Evolutionary conservation across 2,888 invertebrate genomes (phyloP), one percentile per base, ranked within the genome.

Genomic region (Chrysolina haemoptera): DNA sequence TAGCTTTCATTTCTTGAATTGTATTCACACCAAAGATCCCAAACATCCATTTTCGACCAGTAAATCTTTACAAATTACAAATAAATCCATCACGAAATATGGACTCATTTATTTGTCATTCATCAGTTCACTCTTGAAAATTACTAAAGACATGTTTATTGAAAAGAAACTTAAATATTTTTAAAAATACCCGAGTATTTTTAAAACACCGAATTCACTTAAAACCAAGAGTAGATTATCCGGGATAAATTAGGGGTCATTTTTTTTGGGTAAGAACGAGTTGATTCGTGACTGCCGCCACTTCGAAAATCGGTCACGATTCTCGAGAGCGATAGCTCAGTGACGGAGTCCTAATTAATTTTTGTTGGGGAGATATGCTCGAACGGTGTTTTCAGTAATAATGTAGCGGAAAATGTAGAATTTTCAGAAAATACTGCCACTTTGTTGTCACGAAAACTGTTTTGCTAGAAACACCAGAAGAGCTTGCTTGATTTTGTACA

Each of bases 141-240:
- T 22, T 14, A n/a, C 35, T 59, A 27, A 59, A 59, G 22, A 27
- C 59, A 14, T 16, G 18, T 50, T 50, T 59, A 59, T 27, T 27
- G 27, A 14, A 59, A 59, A 27, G 35, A 59, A 59, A 55, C 55
- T 55, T n/a, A 35, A 22, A 59, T 59, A 59, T 59, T 59, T 59
- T 59, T 35, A 59, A 59, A 59, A 59, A 59, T 59, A 59, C 59
- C 59, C 59, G 59, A 59, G 59, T 59, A 59, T 59, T 59, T 59
- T 59, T 59, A 59, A 50, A 59, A 59, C 59, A 59, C 27, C 59
- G 1, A n/a, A 59, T 16, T 35, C 59, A 59, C 59, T 59, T 35
- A 59, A 59, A 59, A 59, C 59, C 59, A 59, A 59, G 27, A 59
- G 59, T 59, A 35, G 59, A 59, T 59, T 59, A 59, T 59, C 59